phyloP scores from a whole-genome alignment of 2,797 vertebrate species.

The Lacerta bilineata region DNA sequence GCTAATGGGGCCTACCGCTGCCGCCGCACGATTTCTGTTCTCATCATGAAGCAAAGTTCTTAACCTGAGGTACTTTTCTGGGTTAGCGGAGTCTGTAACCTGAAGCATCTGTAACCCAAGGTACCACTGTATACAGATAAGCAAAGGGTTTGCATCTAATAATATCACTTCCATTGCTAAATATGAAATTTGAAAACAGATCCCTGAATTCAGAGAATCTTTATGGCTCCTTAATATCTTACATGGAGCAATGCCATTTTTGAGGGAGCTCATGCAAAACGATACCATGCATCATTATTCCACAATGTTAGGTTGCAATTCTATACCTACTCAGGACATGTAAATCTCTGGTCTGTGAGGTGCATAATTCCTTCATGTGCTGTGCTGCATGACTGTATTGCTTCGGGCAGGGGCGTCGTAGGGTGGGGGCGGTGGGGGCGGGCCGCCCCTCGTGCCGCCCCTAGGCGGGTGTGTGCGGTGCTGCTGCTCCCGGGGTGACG shows the following conservation, averaged over 20 bases:
- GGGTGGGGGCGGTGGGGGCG: no score
- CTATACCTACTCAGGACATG: not conserved
- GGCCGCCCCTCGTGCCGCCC: no score
- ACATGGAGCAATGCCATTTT: not conserved
- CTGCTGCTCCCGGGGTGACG: no score
- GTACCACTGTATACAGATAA: not conserved
- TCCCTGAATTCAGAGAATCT: not conserved
- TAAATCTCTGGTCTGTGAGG: conserved; percentile 5
- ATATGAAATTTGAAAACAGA: not conserved
- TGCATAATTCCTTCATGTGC: not conserved
- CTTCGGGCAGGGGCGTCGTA: no score
- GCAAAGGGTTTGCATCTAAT: not conserved
- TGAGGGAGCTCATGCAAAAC: not conserved
- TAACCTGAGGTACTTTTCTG: no score
- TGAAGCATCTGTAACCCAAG: no score
- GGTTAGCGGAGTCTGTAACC: no score
- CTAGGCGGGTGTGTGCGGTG: no score
- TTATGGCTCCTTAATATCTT: not conserved
- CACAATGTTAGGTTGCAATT: not conserved
- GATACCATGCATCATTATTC: not conserved
- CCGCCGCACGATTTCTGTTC: no score
- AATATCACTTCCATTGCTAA: not conserved
- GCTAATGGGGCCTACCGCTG: no score
- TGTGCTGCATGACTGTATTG: not conserved
- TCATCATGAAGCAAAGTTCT: no score